A percentile compares a stretch with the other conserved stretches of the same genome.
These are phyloP conservation scores for Phrynosoma platyrhinos DNA, from an alignment of 2,113 vertebrate species.

Conservation along the genomic window DNA sequence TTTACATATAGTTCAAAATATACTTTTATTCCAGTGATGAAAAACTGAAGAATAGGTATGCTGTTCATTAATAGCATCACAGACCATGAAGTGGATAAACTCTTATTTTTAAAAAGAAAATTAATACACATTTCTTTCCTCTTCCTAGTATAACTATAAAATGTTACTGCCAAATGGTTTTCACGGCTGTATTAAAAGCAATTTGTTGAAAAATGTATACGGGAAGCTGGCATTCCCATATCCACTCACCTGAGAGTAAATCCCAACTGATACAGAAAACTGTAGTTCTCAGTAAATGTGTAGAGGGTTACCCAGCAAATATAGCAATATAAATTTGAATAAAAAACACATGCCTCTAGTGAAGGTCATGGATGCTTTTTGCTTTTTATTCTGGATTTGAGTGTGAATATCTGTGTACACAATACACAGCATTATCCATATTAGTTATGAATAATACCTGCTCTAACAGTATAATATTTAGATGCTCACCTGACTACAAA, in stretches of 20 bases:
- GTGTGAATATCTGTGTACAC: not conserved
- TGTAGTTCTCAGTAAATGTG: not conserved
- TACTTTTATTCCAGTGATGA: no score
- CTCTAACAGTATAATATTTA: no score
- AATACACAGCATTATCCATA: no score
- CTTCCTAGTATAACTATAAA: not conserved
- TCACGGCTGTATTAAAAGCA: no score
- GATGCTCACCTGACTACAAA: no score
- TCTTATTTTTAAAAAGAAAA: no score
- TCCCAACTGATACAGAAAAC: not conserved
- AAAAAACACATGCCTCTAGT: not conserved
- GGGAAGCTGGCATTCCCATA: slow-evolving; percentile 18
- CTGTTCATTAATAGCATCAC: no score
- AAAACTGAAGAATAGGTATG: no score
- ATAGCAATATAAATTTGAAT: not conserved
- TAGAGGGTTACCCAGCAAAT: not conserved
- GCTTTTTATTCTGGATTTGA: not conserved
- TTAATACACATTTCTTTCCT: no score
- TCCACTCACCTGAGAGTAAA: not conserved
- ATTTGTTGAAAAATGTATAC: slow-evolving; percentile 27
- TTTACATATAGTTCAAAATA: no score
- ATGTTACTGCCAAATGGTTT: slow-evolving; percentile 14
- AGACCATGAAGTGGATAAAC: no score
- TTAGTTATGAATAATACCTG: no score
- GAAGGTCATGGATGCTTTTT: not conserved